Base-by-base conservation (phyloP, 2,113 vertebrate species). In the Nannospalax galili region DNA sequence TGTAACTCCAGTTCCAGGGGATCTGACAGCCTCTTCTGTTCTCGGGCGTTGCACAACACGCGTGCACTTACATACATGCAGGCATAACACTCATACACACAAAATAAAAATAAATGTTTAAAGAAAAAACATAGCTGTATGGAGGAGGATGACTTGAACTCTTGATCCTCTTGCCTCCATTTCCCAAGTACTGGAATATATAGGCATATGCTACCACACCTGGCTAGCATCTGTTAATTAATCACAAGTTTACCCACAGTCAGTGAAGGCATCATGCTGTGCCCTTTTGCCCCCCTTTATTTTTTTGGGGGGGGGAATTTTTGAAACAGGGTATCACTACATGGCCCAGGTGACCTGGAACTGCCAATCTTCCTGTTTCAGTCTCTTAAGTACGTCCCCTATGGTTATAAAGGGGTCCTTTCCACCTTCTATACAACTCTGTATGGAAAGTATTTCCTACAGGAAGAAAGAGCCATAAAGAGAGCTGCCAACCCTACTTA, bases 361-460 rank as follows among this genome's bases (percentile, higher is more conserved):
- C 58, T 88, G 11, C 45, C 6, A 45, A 3, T 10, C 35, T 40
- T 48, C 67, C n/a, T 58, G 14, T 73, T 58, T 87, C 35, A 58
- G 24, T 26, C 5, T 52, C 52, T 35, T 35, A 40, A 48, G 19
- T 24, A 26, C 10, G 20, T 73, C 58, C 32, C 35, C 32, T 90
- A 62, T 84, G 19, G 42, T 42, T 78, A 32, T 35, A 88, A 52
- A 90, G 72, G 9, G 7, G 12, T 58, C 26, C 62, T 40, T 80
- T 14, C 72, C 32, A 26, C 67, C 32, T 11, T 69, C 58, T 48
- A 8, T 40, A 20, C 20, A 48, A 7, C 14, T 74, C 60, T 15
- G 64, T 26, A 12, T 37, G 90, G 72, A 74, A 35, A 78, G 67
- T 79, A 16, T 87, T 91, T 91, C 81, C 42, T 92, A 81, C 67